Percentiles rank a stretch among this genome's conserved stretches.
Conservation (phyloP, 2,113 vertebrate species). For the Neopipo cinnamomea region DNA sequence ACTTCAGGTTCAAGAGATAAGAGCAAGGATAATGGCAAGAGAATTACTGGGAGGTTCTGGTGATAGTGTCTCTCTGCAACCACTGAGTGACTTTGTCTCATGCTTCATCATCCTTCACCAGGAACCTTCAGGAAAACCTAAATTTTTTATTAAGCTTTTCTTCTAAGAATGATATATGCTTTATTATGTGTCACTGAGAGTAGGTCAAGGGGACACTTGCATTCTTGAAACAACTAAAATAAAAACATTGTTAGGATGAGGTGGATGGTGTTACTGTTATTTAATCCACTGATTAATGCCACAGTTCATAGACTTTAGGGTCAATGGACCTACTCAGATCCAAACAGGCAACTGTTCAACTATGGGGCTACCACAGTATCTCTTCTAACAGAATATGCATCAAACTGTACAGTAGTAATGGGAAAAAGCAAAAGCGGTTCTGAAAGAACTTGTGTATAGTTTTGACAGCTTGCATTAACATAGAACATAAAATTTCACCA, state of each 20-base stretch:
- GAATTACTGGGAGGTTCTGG: not conserved
- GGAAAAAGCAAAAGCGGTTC: not conserved
- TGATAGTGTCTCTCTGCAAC: not conserved
- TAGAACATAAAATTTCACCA: not conserved
- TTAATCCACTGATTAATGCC: not conserved
- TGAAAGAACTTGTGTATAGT: not conserved
- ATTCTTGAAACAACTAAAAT: not conserved
- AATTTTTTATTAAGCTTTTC: not conserved
- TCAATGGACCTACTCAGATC: not conserved
- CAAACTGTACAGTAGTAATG: not conserved
- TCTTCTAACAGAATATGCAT: not conserved
- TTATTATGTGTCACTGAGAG: not conserved
- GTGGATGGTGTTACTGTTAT: not conserved
- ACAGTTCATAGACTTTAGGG: not conserved
- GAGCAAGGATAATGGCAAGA: not conserved
- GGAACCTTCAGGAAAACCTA: not conserved
- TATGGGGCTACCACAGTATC: not conserved
- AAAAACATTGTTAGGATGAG: not conserved
- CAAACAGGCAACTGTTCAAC: not conserved
- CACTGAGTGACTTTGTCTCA: not conserved
- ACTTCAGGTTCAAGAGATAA: not conserved
- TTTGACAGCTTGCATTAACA: not conserved
- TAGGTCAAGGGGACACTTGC: accelerated
- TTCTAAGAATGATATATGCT: not conserved
- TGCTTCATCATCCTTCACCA: not conserved